Base-by-base conservation (phyloP, 2,113 vertebrate species). In the Trematocara stigmaticum region DNA sequence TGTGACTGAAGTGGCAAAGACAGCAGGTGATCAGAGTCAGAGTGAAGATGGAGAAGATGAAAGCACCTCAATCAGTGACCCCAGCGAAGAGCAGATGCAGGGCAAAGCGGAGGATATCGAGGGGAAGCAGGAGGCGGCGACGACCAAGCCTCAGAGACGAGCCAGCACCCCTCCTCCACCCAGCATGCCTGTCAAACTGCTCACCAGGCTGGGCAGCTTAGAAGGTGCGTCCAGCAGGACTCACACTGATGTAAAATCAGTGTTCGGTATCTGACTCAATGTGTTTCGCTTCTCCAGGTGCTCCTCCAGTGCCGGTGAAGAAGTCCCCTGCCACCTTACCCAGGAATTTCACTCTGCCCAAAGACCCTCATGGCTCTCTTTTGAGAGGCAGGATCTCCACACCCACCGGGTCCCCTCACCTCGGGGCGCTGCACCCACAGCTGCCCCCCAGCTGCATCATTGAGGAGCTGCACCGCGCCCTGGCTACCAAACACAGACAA, bases 401-500 rank as follows among this genome's bases (percentile, higher is more conserved):
- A 34, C 98, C 98, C n/a, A 97, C 97, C 0, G 97, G 97, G 18
- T 99, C 98, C 53, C 98, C 98, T 13, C 97, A 98, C 89, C 95
- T 98, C 5, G 96, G 97, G 57, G 69, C 96, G 0, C 91, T 98
- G 78, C 97, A 98, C 90, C 94, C 96, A 69, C 97, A 97, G 71
- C 96, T 98, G 93, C 97, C 98, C 53, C 97, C 98, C 47, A 99
- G 98, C 96, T 97, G 98, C 82, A 98, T 99, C 95, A 99, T 99
- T 3, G 98, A 99, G 93, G 98, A 99, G 92, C 96, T 99, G 82
- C 98, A 99, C 94, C 95, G 98, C 6, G 97, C 98, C 1, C 95
- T 99, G 93, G 98, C 98, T 92, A 97, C 97, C 66, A 99, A 99
- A 92, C 98, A 99, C 66, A 96, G 97, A n/a, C 98, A 98, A 96